These are phyloP conservation scores for Pocillopora meandrina DNA, from an alignment of 92 coral and sea anemone species.

Conservation along the genomic window DNA sequence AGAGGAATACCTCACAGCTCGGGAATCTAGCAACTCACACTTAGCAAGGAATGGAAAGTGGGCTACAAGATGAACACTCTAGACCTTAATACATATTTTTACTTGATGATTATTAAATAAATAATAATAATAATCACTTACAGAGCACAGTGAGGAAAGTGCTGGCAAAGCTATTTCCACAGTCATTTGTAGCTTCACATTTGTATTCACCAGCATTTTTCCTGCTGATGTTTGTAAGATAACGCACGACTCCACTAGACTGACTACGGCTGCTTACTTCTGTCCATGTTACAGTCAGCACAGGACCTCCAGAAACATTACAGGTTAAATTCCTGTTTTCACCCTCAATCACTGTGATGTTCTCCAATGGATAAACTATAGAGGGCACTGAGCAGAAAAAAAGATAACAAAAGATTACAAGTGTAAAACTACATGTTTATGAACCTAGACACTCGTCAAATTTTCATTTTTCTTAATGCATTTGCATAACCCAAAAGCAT, in stretches of 20 bases:
- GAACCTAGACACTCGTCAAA: too few species aligned
- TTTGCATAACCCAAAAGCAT: too few species aligned
- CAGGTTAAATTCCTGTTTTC: constrained; percentile 20
- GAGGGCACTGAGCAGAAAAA: background rate
- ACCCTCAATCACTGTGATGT: constrained; percentile 42
- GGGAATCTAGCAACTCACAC: too few species aligned
- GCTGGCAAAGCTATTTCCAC: constrained; percentile 35
- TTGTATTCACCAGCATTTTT: constrained; percentile 41
- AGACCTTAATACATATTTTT: too few species aligned
- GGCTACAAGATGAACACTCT: too few species aligned
- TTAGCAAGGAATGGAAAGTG: too few species aligned
- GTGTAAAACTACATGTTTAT: background rate
- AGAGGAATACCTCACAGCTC: too few species aligned
- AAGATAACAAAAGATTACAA: too few species aligned
- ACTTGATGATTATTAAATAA: too few species aligned
- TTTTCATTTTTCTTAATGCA: too few species aligned
- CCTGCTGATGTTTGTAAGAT: constrained; percentile 27
- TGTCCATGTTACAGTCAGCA: constrained; percentile 41
- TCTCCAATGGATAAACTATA: background rate
- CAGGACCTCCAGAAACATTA: constrained; percentile 38
- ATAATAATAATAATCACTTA: constrained; percentile 21
- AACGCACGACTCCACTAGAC: constrained; percentile 9
- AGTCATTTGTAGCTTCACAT: constrained; percentile 46
- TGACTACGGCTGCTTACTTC: constrained; percentile 3
- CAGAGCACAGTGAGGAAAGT: constrained; percentile 41